A percentile compares a stretch with the other conserved stretches of the same genome.
phyloP scores from a whole-genome alignment of 2,888 invertebrate species.

The Sphinx pinastri region DNA sequence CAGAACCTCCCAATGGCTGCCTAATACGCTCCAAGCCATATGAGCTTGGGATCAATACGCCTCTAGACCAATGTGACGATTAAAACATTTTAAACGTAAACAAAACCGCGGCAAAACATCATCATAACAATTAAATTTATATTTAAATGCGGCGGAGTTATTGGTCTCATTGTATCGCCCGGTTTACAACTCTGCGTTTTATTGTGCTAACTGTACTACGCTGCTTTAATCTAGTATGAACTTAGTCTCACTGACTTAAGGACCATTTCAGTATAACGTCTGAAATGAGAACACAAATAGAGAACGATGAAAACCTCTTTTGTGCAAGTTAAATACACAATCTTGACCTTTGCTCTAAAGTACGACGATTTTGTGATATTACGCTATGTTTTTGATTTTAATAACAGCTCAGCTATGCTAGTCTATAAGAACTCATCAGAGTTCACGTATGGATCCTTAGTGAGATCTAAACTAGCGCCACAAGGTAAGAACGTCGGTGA shows the following conservation, averaged over 20 bases:
- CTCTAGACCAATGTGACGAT: background rate
- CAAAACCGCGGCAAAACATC: background rate
- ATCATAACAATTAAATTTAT: slow-evolving; percentile 20
- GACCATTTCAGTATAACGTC: background rate
- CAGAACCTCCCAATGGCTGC: too few relatives aligned
- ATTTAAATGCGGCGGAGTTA: slow-evolving; percentile 4
- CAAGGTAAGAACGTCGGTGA: too few relatives aligned
- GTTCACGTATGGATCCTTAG: too few relatives aligned
- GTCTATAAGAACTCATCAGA: too few relatives aligned
- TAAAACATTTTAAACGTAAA: background rate
- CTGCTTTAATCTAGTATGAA: background rate
- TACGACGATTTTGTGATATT: slow-evolving; percentile 11
- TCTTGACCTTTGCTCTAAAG: slow-evolving; percentile 28
- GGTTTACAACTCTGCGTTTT: slow-evolving; percentile 21
- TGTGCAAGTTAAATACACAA: slow-evolving; percentile 29
- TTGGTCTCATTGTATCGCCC: slow-evolving; percentile 20
- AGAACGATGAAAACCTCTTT: slow-evolving; percentile 24
- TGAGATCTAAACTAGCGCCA: too few relatives aligned
- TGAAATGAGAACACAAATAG: slow-evolving; percentile 26
- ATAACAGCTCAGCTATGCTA: background rate
- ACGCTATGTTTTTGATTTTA: background rate
- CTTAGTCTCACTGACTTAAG: background rate
- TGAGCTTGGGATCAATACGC: too few relatives aligned
- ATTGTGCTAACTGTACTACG: slow-evolving; percentile 9
- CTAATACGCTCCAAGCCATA: too few relatives aligned